A percentile compares a stretch with the other conserved stretches of the same genome.
Conservation (phyloP, 2,113 vertebrate species). For the Corvus hawaiiensis region DNA sequence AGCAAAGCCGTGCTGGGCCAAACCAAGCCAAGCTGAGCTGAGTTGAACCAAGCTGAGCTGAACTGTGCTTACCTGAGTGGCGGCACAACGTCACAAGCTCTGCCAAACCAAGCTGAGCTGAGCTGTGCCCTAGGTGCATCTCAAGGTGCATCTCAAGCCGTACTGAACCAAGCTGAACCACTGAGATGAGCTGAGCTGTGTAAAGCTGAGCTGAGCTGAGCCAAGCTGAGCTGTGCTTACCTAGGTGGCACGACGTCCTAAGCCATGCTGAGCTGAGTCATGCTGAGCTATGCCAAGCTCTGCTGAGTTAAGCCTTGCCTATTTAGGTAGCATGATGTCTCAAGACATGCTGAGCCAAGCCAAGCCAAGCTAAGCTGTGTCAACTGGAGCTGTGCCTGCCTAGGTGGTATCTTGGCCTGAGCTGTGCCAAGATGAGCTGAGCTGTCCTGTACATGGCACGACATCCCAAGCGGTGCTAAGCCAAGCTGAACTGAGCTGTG, state of each 20-base stretch:
- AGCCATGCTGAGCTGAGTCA: neutral
- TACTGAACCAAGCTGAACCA: neutral
- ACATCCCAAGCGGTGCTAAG: neutral
- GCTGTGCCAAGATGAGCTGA: neutral
- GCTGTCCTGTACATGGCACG: neutral
- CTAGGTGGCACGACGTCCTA: neutral
- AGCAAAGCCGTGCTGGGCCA: rapidly evolving
- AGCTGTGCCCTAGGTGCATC: neutral
- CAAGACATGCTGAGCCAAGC: neutral
- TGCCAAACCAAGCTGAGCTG: neutral
- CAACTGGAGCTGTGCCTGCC: neutral
- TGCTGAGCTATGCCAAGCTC: neutral
- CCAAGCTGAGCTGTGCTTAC: neutral
- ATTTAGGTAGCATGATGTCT: neutral
- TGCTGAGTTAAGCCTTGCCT: neutral
- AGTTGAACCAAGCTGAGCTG: neutral
- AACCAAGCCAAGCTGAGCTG: neutral
- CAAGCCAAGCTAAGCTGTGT: neutral
- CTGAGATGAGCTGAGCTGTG: neutral
- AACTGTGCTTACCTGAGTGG: neutral
- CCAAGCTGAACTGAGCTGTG: neutral
- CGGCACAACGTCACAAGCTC: rapidly evolving
- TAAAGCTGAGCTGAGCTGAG: neutral
- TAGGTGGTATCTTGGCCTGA: neutral
- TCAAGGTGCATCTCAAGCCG: neutral